Percentiles rank a stretch among this genome's conserved stretches.
phyloP scores from a whole-genome alignment of 2,888 invertebrate species.

The Aphrophora alni region DNA sequence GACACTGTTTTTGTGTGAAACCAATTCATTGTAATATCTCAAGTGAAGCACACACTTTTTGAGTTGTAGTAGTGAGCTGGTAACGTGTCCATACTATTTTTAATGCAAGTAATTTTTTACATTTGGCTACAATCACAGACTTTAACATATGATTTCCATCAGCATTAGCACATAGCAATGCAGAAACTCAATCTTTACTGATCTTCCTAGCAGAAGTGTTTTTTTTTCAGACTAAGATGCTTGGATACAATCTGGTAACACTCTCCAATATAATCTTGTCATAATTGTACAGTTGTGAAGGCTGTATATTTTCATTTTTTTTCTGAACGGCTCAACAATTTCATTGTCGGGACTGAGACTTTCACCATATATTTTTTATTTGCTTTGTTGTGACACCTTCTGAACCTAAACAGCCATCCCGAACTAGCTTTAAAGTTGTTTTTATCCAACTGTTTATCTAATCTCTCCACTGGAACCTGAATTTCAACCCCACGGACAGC shows the following conservation, averaged over 20 bases:
- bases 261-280: slow-evolving; percentile 19
- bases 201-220: slow-evolving; percentile 15
- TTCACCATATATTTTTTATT: slow-evolving; percentile 15
- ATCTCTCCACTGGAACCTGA: too few relatives aligned
- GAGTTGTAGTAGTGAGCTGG: slow-evolving; percentile 21
- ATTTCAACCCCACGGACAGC: slow-evolving; percentile 22
- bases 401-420: slow-evolving; percentile 35
- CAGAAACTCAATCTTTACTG: slow-evolving; percentile 32
- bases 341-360: slow-evolving; percentile 20
- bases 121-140: slow-evolving; percentile 26
- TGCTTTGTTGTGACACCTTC: slow-evolving; percentile 25
- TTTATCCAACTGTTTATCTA: not conserved
- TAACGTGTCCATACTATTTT: slow-evolving; percentile 21
- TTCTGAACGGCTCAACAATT: slow-evolving; percentile 28
- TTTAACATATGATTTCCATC: slow-evolving; percentile 31
- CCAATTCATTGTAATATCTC: too few relatives aligned
- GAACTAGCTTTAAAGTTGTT: slow-evolving; percentile 30
- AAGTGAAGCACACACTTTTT: too few relatives aligned
- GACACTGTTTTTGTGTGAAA: not conserved
- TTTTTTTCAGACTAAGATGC: slow-evolving; percentile 16
- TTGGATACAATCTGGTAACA: slow-evolving; percentile 26
- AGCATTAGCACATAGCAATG: slow-evolving; percentile 26
- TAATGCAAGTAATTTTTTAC: slow-evolving; percentile 23
- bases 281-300: slow-evolving; percentile 28
- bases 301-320: slow-evolving; percentile 23